Evolutionary conservation across 1,140 invertebrate species (phyloP).

Genomic region (Forficula auricularia): DNA sequence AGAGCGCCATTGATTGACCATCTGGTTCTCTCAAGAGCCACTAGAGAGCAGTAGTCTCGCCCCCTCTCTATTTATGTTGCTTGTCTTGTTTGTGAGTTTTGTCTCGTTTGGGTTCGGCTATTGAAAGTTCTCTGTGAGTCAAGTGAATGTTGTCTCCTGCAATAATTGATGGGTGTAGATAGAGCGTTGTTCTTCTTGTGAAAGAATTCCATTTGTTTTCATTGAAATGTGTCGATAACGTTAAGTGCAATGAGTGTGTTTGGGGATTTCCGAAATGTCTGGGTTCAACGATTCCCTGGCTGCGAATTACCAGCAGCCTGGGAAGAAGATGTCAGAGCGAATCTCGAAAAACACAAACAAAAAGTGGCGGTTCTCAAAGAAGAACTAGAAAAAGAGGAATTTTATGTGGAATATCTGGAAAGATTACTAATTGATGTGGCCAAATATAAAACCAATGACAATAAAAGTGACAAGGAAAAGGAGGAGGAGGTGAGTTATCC

Average conservation of each 20-base stretch:
- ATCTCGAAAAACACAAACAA: conserved; percentile 70
- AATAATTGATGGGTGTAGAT: too few species aligned
- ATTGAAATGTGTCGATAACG: too few species aligned
- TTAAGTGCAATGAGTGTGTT: conserved; percentile 60
- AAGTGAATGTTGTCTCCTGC: too few species aligned
- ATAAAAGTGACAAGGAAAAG: conserved; percentile 9
- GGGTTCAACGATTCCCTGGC: conserved; percentile 72
- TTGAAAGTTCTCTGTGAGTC: too few species aligned
- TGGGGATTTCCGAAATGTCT: conserved; percentile 71
- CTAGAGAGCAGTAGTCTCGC: too few species aligned
- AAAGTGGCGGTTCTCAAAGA: conserved; percentile 53
- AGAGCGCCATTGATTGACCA: too few species aligned
- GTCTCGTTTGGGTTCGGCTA: too few species aligned
- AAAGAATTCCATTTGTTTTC: too few species aligned
- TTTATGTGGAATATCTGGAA: conserved; percentile 77
- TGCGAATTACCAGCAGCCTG: conserved; percentile 72
- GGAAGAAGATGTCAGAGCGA: conserved; percentile 76
- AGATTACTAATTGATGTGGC: conserved; percentile 63
- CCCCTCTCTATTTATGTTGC: too few species aligned
- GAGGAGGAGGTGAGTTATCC: background rate
- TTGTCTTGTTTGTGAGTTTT: too few species aligned
- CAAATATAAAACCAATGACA: conserved; percentile 35
- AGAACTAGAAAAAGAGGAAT: conserved; percentile 73
- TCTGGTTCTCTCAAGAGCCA: too few species aligned
- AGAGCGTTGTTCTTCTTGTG: too few species aligned